Percentiles rank a stretch among this genome's conserved stretches.
Conservation (phyloP, 2,888 invertebrate genomes). For the Himalopsyche anomala region DNA sequence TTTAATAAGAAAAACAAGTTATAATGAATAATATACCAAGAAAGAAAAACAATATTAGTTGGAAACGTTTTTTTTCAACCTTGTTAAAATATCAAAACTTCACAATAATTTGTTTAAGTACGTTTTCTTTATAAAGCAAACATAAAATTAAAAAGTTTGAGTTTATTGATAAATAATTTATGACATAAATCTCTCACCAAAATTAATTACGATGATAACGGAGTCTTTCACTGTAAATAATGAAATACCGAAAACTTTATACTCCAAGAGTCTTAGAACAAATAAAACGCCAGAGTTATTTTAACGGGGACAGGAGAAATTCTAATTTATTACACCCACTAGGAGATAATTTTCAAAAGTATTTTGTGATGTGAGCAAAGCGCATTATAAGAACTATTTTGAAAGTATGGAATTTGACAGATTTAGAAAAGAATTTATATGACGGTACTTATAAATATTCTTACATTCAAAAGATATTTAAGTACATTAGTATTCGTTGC, state of each 20-base stretch:
- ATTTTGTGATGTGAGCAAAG: neutral
- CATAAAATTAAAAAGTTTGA: too few species aligned
- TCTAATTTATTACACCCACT: neutral
- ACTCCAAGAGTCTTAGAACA: neutral
- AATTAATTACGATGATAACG: neutral
- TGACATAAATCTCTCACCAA: neutral
- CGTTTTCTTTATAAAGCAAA: too few species aligned
- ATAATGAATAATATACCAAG: too few species aligned
- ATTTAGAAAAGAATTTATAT: neutral
- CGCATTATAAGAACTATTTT: conserved; percentile 6
- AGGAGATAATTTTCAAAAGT: too few species aligned
- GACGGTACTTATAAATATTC: neutral
- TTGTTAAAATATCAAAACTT: too few species aligned
- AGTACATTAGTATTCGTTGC: too few species aligned
- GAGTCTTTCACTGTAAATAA: neutral
- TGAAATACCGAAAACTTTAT: neutral
- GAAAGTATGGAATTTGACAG: neutral
- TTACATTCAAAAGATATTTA: too few species aligned
- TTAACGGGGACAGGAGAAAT: neutral
- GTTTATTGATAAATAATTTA: too few species aligned
- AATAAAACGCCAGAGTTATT: neutral
- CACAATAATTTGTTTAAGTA: too few species aligned
- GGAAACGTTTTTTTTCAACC: too few species aligned
- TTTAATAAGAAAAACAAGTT: too few species aligned
- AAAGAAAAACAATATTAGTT: too few species aligned